These are phyloP conservation scores for Troides helena DNA, from an alignment of 2,888 invertebrate genomes.

Conservation along the genomic window DNA sequence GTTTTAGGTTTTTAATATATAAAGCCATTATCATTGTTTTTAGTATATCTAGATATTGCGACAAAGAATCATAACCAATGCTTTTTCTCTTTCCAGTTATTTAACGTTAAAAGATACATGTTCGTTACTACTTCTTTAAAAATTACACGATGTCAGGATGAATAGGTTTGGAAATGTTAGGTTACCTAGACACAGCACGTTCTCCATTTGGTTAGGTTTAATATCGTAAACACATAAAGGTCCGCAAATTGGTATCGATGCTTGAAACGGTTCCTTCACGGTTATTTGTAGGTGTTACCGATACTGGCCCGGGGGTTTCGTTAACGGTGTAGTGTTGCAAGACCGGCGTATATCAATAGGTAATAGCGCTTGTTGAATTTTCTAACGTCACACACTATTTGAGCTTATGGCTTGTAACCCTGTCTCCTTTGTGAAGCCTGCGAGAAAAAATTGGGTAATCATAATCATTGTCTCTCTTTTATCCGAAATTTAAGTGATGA, in stretches of 20 bases:
- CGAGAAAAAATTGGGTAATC: not conserved
- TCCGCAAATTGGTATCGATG: constrained; percentile 35
- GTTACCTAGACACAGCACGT: not conserved
- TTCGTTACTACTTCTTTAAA: not conserved
- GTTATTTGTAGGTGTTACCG: constrained; percentile 61
- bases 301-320: constrained; percentile 51
- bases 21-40: too few relatives aligned
- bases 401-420: not conserved
- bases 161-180: not conserved
- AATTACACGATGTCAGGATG: not conserved
- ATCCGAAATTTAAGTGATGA: not conserved
- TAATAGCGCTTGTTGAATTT: constrained; percentile 54
- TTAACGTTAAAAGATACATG: not conserved
- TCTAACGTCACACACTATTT: constrained; percentile 35
- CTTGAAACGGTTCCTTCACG: constrained; percentile 39
- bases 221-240: constrained; percentile 32
- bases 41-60: too few relatives aligned
- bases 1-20: too few relatives aligned
- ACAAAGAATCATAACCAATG: too few relatives aligned
- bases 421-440: not conserved
- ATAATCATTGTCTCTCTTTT: not conserved
- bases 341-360: constrained; percentile 55
- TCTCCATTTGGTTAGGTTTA: constrained; percentile 19
- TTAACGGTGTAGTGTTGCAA: constrained; percentile 50
- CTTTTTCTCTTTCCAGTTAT: too few relatives aligned